phyloP scores from a whole-genome alignment of 2,113 vertebrate species.

The Rana temporaria region DNA sequence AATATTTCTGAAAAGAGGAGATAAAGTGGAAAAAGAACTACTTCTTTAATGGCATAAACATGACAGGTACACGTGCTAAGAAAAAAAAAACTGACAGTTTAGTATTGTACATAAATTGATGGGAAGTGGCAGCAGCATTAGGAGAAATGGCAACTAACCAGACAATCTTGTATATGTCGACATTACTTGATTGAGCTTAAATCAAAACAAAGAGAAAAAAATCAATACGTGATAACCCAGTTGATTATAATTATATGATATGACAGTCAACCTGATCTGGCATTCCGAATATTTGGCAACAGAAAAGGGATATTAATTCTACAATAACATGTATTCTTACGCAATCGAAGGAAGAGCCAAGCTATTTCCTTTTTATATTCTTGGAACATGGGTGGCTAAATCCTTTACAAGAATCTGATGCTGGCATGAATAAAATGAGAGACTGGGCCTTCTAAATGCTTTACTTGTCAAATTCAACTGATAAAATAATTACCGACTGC shows the following conservation, averaged over 20 bases:
- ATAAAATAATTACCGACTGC: neutral
- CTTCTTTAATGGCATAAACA: neutral
- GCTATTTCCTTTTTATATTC: conserved; percentile 21
- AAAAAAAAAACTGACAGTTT: neutral
- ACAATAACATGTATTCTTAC: conserved; percentile 46
- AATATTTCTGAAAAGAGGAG: neutral
- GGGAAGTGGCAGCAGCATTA: neutral
- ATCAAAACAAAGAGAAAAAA: conserved; percentile 38
- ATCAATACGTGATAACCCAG: conserved; percentile 18
- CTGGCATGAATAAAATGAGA: neutral
- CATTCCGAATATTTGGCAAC: conserved; percentile 44
- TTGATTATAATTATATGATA: conserved; percentile 46
- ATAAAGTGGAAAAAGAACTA: neutral
- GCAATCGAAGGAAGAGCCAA: conserved; percentile 29
- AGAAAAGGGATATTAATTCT: conserved; percentile 25
- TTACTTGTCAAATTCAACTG: neutral
- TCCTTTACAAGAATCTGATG: conserved; percentile 26
- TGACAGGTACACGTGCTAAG: conserved; percentile 13
- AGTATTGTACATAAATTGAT: neutral
- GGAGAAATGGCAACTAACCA: conserved; percentile 34
- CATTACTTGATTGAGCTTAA: conserved; percentile 29
- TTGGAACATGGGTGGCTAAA: conserved; percentile 14
- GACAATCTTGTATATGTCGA: neutral
- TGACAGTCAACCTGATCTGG: conserved; percentile 23
- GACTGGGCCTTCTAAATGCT: neutral